phyloP scores from a whole-genome alignment of 2,888 invertebrate genomes.

The Idaea straminata region DNA sequence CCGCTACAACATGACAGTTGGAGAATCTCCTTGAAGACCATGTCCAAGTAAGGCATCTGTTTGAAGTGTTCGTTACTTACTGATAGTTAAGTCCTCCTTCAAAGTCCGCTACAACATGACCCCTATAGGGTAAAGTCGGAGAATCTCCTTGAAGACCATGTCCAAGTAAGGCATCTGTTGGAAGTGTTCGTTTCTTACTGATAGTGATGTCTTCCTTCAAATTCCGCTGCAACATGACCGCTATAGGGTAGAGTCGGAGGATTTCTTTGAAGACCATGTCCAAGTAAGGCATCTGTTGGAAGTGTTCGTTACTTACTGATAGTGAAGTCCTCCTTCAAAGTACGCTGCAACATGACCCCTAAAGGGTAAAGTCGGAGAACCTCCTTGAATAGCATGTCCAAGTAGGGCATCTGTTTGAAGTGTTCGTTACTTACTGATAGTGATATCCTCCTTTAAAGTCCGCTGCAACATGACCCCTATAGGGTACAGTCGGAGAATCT shows the following conservation, averaged over 20 bases:
- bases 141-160: conserved; percentile 62
- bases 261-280: conserved; percentile 68
- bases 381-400: conserved; percentile 62
- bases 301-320: conserved; percentile 47
- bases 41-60: conserved; percentile 63
- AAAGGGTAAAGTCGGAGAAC: conserved; percentile 62
- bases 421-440: conserved; percentile 56
- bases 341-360: too few species aligned
- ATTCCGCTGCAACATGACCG: conserved; percentile 58
- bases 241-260: conserved; percentile 62
- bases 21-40: conserved; percentile 62
- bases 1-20: conserved; percentile 58
- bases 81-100: conserved; percentile 53
- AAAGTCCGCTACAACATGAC: conserved; percentile 59
- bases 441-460: conserved; percentile 54
- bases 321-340: too few species aligned
- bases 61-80: conserved; percentile 57
- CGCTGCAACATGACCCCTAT: conserved; percentile 64
- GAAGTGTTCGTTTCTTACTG: conserved; percentile 56
- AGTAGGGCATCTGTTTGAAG: conserved; percentile 27
- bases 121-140: conserved; percentile 64
- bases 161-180: conserved; percentile 65
- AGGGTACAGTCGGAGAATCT: conserved; percentile 60
- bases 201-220: conserved; percentile 55
- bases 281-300: conserved; percentile 61